Conservation (phyloP, 2,113 vertebrate species). For the Ptilonorhynchus violaceus region DNA sequence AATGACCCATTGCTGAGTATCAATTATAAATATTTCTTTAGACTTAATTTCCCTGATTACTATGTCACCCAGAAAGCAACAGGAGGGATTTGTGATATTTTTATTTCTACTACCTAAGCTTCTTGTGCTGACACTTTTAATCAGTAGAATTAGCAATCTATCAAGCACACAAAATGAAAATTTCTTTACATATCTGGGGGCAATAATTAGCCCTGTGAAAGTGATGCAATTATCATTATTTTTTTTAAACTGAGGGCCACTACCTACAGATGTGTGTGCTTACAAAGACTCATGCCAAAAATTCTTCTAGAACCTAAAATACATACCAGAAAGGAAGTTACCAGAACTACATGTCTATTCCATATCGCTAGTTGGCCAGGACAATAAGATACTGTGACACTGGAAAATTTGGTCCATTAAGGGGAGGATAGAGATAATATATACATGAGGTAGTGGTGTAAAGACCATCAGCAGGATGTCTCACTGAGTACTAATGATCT, state of each 20-base stretch:
- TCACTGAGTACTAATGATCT: not conserved
- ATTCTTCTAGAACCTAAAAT: not conserved
- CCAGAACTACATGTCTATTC: not conserved
- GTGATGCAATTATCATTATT: rapidly evolving
- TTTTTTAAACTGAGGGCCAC: not conserved
- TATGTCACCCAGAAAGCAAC: not conserved
- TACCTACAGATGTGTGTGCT: not conserved
- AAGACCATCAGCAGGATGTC: not conserved
- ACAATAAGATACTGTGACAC: not conserved
- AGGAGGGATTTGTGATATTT: not conserved
- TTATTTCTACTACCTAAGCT: not conserved
- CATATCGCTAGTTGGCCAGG: not conserved
- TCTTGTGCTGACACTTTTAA: not conserved
- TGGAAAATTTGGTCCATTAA: not conserved
- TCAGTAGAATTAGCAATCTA: not conserved
- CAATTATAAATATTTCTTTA: not conserved
- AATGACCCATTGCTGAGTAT: not conserved
- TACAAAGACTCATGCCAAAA: not conserved
- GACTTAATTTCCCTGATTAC: not conserved
- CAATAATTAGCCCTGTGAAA: not conserved
- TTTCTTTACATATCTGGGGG: not conserved
- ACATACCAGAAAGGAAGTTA: not conserved
- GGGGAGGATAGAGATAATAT: not conserved
- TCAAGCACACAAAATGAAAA: not conserved
- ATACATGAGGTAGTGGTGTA: not conserved